These are phyloP conservation scores for Carettochelys insculpta DNA, from an alignment of 2,113 vertebrate species.

Conservation along the genomic window DNA sequence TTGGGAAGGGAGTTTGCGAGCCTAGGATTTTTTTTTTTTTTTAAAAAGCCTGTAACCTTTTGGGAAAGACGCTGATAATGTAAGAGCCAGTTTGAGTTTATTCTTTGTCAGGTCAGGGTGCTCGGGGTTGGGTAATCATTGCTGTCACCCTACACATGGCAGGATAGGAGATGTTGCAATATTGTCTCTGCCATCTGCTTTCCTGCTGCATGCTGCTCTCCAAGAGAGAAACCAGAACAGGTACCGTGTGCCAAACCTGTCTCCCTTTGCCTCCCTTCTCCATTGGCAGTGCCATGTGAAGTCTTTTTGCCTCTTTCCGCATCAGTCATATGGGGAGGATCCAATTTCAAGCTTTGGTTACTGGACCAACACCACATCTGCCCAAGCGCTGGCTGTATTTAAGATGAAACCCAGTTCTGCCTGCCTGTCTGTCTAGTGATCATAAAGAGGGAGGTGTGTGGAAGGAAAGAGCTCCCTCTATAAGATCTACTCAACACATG, in stretches of 20 bases:
- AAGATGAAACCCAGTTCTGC: not conserved
- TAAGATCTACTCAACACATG: not conserved
- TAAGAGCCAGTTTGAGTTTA: not conserved
- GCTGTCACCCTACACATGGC: fast-evolving
- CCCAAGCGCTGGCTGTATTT: not conserved
- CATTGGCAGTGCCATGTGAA: not conserved
- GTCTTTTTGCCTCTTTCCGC: not conserved
- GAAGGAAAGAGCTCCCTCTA: not conserved
- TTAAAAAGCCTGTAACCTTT: not conserved
- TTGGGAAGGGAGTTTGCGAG: not conserved
- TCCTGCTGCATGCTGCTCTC: fast-evolving
- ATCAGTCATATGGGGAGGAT: not conserved
- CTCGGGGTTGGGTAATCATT: fast-evolving
- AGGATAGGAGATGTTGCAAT: not conserved
- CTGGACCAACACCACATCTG: not conserved
- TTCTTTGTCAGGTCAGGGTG: not conserved
- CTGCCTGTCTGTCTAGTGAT: not conserved
- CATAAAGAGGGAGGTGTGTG: not conserved
- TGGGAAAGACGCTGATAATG: not conserved
- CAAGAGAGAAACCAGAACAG: not conserved
- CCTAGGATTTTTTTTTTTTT: not conserved
- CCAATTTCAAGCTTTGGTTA: fast-evolving
- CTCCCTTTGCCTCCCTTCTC: not conserved
- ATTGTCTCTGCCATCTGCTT: not conserved
- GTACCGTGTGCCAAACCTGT: not conserved